phyloP scores from a whole-genome alignment of 2,113 vertebrate species.

The Rhinogobius similis region DNA sequence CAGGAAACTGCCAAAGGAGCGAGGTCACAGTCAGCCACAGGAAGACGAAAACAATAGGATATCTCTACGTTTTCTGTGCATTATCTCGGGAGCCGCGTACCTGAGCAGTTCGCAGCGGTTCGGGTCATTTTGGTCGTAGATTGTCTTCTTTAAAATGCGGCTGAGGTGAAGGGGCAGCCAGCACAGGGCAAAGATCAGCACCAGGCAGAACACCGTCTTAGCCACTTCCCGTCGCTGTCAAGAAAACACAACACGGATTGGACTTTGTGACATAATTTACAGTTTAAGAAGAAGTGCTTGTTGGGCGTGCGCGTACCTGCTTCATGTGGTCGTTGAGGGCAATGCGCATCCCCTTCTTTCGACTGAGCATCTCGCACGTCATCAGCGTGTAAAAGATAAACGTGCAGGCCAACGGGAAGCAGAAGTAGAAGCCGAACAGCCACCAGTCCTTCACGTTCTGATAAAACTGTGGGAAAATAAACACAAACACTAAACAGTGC shows the following conservation, averaged over 20 bases:
- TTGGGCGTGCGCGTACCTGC: slow-evolving; percentile 72
- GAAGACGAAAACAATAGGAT: slow-evolving; percentile 45
- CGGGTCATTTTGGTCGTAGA: slow-evolving; percentile 83
- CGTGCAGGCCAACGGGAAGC: slow-evolving; percentile 86
- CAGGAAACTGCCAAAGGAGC: slow-evolving; percentile 79
- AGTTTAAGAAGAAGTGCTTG: too few relatives aligned
- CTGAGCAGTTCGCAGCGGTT: slow-evolving; percentile 90
- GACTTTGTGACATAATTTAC: neutral
- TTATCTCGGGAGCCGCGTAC: slow-evolving; percentile 53
- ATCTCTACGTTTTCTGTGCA: neutral
- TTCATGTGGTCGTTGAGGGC: slow-evolving; percentile 93
- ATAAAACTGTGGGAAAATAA: slow-evolving; percentile 77
- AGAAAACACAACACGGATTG: slow-evolving; percentile 19
- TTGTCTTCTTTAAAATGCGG: slow-evolving; percentile 87
- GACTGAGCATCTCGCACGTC: slow-evolving; percentile 90
- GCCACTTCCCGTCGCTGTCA: slow-evolving; percentile 87
- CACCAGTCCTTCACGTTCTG: slow-evolving; percentile 88
- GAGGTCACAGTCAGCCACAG: slow-evolving; percentile 38
- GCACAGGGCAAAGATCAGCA: slow-evolving; percentile 90
- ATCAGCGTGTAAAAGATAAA: slow-evolving; percentile 91
- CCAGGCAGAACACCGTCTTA: slow-evolving; percentile 90
- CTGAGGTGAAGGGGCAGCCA: slow-evolving; percentile 93
- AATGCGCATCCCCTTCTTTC: slow-evolving; percentile 88
- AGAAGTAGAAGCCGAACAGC: slow-evolving; percentile 92
- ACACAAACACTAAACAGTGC: neutral